These are phyloP conservation scores for Acronicta psi DNA, from an alignment of 2,888 invertebrate species.

Conservation along the genomic window DNA sequence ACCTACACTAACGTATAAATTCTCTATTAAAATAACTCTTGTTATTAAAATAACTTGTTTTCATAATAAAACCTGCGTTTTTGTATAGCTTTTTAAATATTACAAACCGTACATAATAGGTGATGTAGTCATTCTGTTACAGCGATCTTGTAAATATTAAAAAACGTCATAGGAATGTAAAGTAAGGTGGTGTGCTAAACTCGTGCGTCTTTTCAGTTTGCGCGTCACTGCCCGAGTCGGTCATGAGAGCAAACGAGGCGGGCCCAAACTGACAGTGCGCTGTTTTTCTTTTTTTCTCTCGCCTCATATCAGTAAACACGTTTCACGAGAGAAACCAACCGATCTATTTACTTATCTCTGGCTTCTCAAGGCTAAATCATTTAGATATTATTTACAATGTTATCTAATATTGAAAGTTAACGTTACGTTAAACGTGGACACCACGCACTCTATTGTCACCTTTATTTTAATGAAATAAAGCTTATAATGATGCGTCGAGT, in stretches of 20 bases:
- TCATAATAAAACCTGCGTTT: constrained; percentile 20
- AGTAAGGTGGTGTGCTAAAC: constrained; percentile 20
- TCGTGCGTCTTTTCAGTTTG: constrained; percentile 25
- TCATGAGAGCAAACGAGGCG: constrained; percentile 32
- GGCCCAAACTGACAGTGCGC: constrained; percentile 14
- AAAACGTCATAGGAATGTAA: constrained; percentile 21
- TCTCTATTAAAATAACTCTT: constrained; percentile 23
- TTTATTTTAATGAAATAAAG: constrained; percentile 37
- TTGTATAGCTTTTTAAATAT: constrained; percentile 17
- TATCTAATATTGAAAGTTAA: constrained; percentile 62
- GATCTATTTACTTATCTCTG: constrained; percentile 69
- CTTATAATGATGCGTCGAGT: constrained; percentile 23
- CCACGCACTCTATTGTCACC: constrained; percentile 30
- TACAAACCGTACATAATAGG: constrained; percentile 16
- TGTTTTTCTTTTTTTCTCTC: constrained; percentile 35
- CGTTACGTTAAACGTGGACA: constrained; percentile 22
- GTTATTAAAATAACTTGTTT: constrained; percentile 37
- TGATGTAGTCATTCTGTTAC: constrained; percentile 16
- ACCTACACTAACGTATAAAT: neutral
- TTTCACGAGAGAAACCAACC: constrained; percentile 45
- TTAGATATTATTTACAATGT: constrained; percentile 71
- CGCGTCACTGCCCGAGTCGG: constrained; percentile 41
- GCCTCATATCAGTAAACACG: constrained; percentile 30
- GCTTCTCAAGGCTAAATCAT: constrained; percentile 70
- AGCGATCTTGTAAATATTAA: constrained; percentile 19